phyloP scores from a whole-genome alignment of 35 echinoderm and acorn worm species.

The Amphiura filiformis region DNA sequence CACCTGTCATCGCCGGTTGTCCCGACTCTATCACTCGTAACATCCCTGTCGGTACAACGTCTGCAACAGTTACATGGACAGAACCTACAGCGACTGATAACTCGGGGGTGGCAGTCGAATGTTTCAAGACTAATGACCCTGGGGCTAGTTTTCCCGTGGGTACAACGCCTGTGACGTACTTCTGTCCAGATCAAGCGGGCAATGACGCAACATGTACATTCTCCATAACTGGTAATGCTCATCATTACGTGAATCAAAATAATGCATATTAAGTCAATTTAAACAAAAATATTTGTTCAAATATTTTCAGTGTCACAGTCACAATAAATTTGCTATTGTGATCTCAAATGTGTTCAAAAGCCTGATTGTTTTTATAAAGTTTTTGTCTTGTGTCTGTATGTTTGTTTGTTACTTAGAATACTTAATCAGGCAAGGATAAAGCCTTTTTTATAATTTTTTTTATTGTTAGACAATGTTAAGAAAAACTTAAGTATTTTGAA shows the following conservation, averaged over 20 bases:
- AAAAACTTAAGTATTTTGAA: no score
- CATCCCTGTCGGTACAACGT: constrained; percentile 14
- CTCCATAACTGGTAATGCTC: constrained; percentile 19
- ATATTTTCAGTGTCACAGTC: not conserved
- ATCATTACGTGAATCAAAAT: not conserved
- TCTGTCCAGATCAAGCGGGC: constrained; percentile 48
- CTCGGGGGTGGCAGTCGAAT: constrained; percentile 16
- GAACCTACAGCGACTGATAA: constrained; percentile 58
- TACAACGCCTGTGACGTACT: constrained; percentile 50
- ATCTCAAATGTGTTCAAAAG: no score
- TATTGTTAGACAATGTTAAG: no score
- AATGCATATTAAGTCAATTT: not conserved
- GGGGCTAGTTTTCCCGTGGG: constrained; percentile 42
- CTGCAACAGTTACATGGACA: not conserved
- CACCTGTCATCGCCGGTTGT: constrained; percentile 43
- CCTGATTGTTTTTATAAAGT: no score
- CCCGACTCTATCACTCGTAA: not conserved
- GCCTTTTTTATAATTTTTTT: no score
- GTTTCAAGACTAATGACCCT: not conserved
- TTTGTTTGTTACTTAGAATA: no score
- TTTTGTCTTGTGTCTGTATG: no score
- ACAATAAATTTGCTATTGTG: not conserved
- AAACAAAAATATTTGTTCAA: not conserved
- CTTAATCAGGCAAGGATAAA: no score
- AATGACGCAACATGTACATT: constrained; percentile 47